phyloP scores from a whole-genome alignment of 2,113 vertebrate genomes.

The Gorsachius goisagi region DNA sequence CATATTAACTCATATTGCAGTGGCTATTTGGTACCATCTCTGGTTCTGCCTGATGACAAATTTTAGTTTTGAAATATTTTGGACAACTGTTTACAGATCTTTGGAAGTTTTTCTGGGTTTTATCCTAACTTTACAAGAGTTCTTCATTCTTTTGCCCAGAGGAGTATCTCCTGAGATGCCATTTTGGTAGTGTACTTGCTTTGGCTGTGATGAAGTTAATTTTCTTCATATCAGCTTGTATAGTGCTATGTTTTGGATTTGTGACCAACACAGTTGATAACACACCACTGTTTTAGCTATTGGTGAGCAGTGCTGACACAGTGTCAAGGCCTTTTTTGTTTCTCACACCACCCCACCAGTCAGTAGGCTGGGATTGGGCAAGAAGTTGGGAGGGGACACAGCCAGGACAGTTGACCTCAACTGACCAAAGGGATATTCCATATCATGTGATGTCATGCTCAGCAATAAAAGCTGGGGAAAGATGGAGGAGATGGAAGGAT shows the following conservation, averaged over 20 bases:
- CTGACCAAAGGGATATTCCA: not conserved
- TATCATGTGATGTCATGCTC: not conserved
- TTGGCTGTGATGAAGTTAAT: not conserved
- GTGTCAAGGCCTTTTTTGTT: not conserved
- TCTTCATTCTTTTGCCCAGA: not conserved
- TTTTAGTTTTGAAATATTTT: slow-evolving; percentile 3
- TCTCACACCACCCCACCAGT: accelerated
- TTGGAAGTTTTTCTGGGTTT: not conserved
- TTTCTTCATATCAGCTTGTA: not conserved
- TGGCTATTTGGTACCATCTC: not conserved
- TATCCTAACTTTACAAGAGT: not conserved
- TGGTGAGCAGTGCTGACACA: not conserved
- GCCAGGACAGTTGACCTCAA: not conserved
- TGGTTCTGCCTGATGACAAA: not conserved
- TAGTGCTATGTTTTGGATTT: not conserved
- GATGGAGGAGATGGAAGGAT: not conserved
- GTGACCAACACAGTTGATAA: not conserved
- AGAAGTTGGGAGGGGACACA: accelerated
- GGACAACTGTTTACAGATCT: not conserved
- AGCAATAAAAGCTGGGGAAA: not conserved
- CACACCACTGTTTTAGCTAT: not conserved
- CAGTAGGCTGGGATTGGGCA: accelerated
- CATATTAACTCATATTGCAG: not conserved
- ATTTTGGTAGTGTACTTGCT: not conserved
- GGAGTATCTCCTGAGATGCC: not conserved